Conservation (phyloP, 2,888 invertebrate genomes). For the Adela reaumurella region DNA sequence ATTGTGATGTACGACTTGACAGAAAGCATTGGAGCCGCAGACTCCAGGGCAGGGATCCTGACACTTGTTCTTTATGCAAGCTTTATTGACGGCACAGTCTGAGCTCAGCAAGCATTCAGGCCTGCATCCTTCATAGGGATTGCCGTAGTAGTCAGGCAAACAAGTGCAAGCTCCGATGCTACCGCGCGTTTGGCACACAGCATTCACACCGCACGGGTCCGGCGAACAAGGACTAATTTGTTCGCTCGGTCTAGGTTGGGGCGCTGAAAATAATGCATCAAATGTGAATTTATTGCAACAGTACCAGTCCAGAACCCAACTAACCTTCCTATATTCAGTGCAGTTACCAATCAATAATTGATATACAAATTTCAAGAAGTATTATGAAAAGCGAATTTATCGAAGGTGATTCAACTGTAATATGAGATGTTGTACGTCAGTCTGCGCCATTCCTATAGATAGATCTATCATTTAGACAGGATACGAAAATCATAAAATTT, state of each 20-base stretch:
- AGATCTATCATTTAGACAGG: no score
- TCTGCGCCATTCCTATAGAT: no score
- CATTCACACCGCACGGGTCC: slow-evolving; percentile 64
- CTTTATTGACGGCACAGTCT: slow-evolving; percentile 62
- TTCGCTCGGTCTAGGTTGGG: slow-evolving; percentile 20
- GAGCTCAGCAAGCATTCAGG: slow-evolving; percentile 70
- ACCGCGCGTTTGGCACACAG: slow-evolving; percentile 64
- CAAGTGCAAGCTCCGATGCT: slow-evolving; percentile 68
- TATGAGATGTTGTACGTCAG: no score
- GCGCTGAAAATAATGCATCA: slow-evolving; percentile 14
- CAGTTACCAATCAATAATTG: background rate
- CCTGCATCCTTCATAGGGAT: slow-evolving; percentile 66
- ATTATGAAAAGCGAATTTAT: no score
- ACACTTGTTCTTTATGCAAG: slow-evolving; percentile 66
- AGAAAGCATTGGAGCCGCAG: slow-evolving; percentile 72
- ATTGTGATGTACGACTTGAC: slow-evolving; percentile 71
- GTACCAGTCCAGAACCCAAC: no score
- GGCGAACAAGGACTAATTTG: slow-evolving; percentile 50
- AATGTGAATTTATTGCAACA: no score
- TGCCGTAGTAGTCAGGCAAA: slow-evolving; percentile 63
- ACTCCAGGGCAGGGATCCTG: slow-evolving; percentile 71
- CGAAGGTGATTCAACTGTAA: no score
- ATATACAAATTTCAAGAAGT: background rate
- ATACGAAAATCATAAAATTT: no score
- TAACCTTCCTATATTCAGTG: background rate